These are phyloP conservation scores for Camponotus fellah DNA, from an alignment of 2,888 invertebrate genomes.

Conservation along the genomic window DNA sequence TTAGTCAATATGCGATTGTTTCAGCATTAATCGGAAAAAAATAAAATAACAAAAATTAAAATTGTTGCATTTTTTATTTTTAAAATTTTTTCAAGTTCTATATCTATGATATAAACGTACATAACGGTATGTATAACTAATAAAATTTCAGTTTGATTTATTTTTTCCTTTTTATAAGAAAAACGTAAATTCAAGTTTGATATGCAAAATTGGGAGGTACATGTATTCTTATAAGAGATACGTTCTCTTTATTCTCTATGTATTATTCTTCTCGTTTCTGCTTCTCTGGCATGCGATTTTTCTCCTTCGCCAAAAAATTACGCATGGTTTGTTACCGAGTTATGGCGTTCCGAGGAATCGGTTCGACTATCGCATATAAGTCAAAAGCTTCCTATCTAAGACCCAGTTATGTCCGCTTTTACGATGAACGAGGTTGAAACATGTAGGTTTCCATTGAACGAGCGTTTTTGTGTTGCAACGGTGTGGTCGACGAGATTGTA, in stretches of 20 bases:
- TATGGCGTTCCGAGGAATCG: constrained; percentile 27
- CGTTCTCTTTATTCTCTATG: not conserved
- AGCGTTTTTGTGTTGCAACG: constrained; percentile 35
- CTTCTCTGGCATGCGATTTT: not conserved
- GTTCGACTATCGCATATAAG: constrained; percentile 30
- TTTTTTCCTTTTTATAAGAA: not conserved
- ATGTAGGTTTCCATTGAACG: constrained; percentile 43
- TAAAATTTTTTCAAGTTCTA: not conserved
- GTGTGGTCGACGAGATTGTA: constrained; percentile 5
- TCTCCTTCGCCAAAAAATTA: constrained; percentile 5
- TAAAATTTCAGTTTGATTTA: not conserved
- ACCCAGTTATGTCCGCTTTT: constrained; percentile 30
- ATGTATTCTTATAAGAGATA: not conserved
- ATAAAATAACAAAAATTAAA: constrained; percentile 2
- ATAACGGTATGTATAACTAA: not conserved
- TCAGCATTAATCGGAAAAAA: not conserved
- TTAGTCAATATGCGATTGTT: not conserved
- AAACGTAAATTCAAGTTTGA: not conserved
- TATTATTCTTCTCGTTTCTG: constrained; percentile 5
- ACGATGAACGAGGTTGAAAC: constrained; percentile 23
- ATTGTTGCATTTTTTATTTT: not conserved
- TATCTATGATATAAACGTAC: not conserved
- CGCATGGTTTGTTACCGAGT: constrained; percentile 33
- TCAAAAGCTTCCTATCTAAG: constrained; percentile 46
- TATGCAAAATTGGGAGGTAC: not conserved